Evolutionary conservation across 2,113 vertebrate genomes (phyloP), one percentile per base, ranked within the genome.

Genomic region (Noctilio leporinus): DNA sequence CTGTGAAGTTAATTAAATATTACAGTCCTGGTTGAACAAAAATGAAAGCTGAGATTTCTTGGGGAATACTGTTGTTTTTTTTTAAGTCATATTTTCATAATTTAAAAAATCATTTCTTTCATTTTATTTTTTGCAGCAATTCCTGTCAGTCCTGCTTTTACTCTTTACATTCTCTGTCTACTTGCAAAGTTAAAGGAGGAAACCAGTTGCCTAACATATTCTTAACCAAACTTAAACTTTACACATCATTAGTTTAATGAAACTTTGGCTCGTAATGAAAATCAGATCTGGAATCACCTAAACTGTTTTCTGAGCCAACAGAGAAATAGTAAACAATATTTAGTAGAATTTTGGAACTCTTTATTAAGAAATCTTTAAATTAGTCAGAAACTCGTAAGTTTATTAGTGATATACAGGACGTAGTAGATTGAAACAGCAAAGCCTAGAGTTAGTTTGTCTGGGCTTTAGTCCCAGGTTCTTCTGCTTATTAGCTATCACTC

Each of bases 1-100:
- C 96, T 95, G 90, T 90, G 88, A 96, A 94, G 92, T 91, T 96
- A 96, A 96, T 97, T 96, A 97, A 96, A 96, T 95, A 95, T 92
- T 92, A 91, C 65, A 85, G 59, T 92, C 72, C 65, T 92, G 49
- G 53, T 49, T 95, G 87, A 97, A 94, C 35, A 93, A 93, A 97
- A 96, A 95, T 95, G 96, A 94, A 97, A 96, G 77, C 88, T 82
- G 88, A 95, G 92, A 95, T 95, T 94, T 95, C 92, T 92, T 95
- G 59, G 53, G 43, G 77, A 91, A 85, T 89, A 84, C 76, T 92
- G 62, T 62, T 78, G 40, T 40, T n/a, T 80, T 59, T 55, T 38
- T 81, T 30, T 10, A 86, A 62, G 51, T 45, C 14, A 51, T 78
- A 75, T 96, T 85, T 16, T n/a, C 70, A 35, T 93, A 33, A 85